Conservation (phyloP, 2,113 vertebrate genomes). For the Plecturocebus donacophilus region DNA sequence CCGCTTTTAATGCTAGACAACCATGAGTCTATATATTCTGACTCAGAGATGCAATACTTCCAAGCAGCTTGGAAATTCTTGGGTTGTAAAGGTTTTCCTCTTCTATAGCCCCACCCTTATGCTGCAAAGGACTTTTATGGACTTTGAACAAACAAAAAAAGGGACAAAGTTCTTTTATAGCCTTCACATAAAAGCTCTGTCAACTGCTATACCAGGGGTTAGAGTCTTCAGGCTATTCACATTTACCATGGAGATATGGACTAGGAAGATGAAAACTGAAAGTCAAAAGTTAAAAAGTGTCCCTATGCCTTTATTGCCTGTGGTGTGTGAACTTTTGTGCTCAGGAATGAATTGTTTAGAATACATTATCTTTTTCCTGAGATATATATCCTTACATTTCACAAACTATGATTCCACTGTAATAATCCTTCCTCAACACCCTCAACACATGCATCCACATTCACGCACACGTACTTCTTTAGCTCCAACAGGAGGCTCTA, state of each 20-base stretch:
- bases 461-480: neutral
- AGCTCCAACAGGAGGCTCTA: neutral
- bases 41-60: neutral
- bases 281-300: constrained; percentile 4
- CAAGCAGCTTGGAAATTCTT: constrained; percentile 21
- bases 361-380: constrained; percentile 18
- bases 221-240: constrained; percentile 22
- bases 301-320: neutral
- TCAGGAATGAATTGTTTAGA: neutral
- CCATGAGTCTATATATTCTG: neutral
- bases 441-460: neutral
- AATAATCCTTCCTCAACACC: neutral
- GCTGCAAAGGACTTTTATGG: neutral
- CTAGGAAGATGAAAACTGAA: constrained; percentile 38
- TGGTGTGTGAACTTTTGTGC: neutral
- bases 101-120: neutral
- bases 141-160: constrained; percentile 35
- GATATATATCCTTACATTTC: neutral
- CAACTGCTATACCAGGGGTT: neutral
- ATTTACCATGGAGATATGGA: constrained; percentile 32
- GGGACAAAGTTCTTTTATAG: constrained; percentile 4
- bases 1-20: constrained; percentile 18
- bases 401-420: neutral
- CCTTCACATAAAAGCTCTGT: constrained; percentile 37
- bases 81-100: constrained; percentile 25